These are phyloP conservation scores for Palloptera scutellata DNA, from an alignment of 2,888 invertebrate genomes.

Conservation along the genomic window DNA sequence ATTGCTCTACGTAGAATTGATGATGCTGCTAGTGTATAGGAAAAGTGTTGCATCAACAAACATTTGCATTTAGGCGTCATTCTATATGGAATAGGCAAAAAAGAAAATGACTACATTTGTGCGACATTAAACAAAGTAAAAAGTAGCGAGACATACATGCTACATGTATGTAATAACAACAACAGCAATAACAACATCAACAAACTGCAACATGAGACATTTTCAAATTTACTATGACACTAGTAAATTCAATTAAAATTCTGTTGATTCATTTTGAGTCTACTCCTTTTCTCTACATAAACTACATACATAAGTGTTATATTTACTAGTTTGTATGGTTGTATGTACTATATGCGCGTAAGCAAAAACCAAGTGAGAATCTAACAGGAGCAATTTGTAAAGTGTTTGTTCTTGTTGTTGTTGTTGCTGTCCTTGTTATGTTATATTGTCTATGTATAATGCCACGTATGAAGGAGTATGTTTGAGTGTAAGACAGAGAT, in stretches of 20 bases:
- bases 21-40: background rate
- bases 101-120: background rate
- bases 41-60: slow-evolving; percentile 24
- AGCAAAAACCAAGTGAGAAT: too few species aligned
- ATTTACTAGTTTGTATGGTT: too few species aligned
- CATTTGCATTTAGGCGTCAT: slow-evolving; percentile 15
- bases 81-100: background rate
- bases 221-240: slow-evolving; percentile 10
- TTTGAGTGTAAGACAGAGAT: too few species aligned
- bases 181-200: background rate
- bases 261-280: slow-evolving; percentile 28
- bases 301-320: too few species aligned
- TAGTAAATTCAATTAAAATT: slow-evolving; percentile 38
- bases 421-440: too few species aligned
- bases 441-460: too few species aligned
- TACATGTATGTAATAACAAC: background rate
- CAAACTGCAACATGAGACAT: background rate
- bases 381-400: too few species aligned
- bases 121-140: background rate
- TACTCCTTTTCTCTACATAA: background rate
- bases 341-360: too few species aligned
- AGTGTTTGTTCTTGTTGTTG: too few species aligned
- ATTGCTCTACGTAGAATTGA: slow-evolving; percentile 1
- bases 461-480: too few species aligned
- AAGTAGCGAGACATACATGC: background rate